Evolutionary conservation across 2,113 vertebrate genomes (phyloP).

Genomic region (Thalassarche chlororhynchos): DNA sequence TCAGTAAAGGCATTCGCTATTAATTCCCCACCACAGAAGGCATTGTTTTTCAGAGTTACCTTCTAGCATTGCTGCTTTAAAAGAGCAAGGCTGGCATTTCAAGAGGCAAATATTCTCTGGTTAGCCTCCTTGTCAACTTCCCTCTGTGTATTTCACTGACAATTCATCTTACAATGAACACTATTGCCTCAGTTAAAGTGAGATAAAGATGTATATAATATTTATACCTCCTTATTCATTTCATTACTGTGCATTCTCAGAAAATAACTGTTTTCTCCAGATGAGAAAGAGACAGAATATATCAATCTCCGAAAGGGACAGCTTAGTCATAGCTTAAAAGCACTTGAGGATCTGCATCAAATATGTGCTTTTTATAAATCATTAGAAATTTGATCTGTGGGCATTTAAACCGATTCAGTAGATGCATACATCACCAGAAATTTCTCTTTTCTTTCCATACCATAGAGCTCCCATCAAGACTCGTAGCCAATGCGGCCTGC

Average conservation of each 20-base stretch:
- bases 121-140: background rate
- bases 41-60: background rate
- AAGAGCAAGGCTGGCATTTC: conserved; percentile 30
- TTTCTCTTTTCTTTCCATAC: background rate
- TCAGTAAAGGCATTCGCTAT: background rate
- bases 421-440: background rate
- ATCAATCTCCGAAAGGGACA: background rate
- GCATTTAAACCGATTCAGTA: background rate
- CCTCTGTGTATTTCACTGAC: background rate
- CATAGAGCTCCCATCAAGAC: background rate
- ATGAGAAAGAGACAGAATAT: background rate
- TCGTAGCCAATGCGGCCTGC: accelerated
- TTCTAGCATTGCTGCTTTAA: conserved; percentile 29
- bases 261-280: conserved; percentile 31
- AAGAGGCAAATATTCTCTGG: background rate
- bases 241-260: conserved; percentile 34
- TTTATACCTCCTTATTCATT: background rate
- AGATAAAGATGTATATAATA: background rate
- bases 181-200: background rate
- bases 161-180: conserved; percentile 25
- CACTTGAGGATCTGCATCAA: background rate
- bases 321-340: background rate
- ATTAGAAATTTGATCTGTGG: background rate
- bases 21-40: conserved; percentile 1
- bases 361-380: background rate